These are phyloP conservation scores for Ardeotis arabs DNA, from an alignment of 2,113 vertebrate genomes.

Conservation along the genomic window DNA sequence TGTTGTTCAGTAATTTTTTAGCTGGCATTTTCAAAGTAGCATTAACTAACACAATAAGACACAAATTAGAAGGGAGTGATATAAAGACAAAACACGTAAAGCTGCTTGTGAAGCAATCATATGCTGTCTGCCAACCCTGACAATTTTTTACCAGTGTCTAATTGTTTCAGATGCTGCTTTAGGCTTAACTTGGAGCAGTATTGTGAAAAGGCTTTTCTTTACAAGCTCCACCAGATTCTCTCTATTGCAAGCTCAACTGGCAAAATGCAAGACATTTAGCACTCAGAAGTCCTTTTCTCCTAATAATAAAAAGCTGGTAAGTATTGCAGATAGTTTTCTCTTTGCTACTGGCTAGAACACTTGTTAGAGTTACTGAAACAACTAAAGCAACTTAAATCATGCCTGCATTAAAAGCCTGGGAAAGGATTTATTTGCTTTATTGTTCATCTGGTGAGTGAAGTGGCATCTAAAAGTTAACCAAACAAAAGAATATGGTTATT, in stretches of 20 bases:
- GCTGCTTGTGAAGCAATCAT: neutral
- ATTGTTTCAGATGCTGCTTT: neutral
- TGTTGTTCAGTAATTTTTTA: neutral
- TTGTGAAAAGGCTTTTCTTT: neutral
- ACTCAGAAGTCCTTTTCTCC: neutral
- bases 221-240: neutral
- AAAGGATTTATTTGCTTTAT: neutral
- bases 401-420: neutral
- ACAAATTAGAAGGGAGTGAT: neutral
- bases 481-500: neutral
- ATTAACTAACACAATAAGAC: neutral
- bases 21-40: neutral
- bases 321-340: neutral
- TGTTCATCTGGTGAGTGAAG: neutral
- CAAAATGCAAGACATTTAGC: neutral
- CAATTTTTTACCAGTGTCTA: neutral
- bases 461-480: neutral
- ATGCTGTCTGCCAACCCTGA: neutral
- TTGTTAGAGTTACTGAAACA: neutral
- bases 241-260: neutral
- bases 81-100: neutral
- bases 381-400: neutral
- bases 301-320: neutral
- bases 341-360: neutral
- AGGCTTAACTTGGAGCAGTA: neutral